Base-by-base conservation (phyloP, 2,888 invertebrate species). In the Arenicola marina region DNA sequence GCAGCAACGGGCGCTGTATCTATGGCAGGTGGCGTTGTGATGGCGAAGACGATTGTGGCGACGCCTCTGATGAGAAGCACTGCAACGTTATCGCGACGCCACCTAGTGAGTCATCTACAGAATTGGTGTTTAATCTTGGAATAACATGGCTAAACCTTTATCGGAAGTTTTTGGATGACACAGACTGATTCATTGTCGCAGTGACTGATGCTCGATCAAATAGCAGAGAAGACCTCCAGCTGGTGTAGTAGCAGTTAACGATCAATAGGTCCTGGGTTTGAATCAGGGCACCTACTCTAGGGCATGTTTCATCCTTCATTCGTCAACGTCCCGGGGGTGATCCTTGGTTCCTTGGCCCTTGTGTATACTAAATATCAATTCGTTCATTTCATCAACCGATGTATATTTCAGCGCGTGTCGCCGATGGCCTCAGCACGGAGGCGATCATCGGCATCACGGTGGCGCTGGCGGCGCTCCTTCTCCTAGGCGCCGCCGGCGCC, bases 1-100 rank as follows among this genome's bases (percentile, higher is more conserved):
- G 53, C 24, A 7, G 15, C 15, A 53, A 53, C 24, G 53, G 53
- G 4, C 53, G 53, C 15, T 53, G 53, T 32, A 32, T 53, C 15
- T 53, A 32, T 15, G 7, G 32, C 28, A 7, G 15, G 15, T 53
- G 53, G 53, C 29, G 32, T 7, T 53, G 53, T 53, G 53, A 53
- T 32, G 31, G 53, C 15, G 31, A 53, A 32, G 33, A 28, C 15
- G 53, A 53, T 32, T 53, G 53, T 24, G 53, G 31, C 4, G 53
- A 53, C 53, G 7, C 4, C 7, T 18, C 31, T 31, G 53, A 53
- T 32, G 53, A 53, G 33, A 53, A 15, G 24, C 4, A 24, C 4
- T 53, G 53, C 24, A 15, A 11, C 32, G 29, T 7, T 7, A 24
- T n/a, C 24, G 48, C 11, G 24, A 11, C 7, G 7, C 7, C 15